Conservation (phyloP, 2,797 vertebrate species). For the Galago senegalensis region DNA sequence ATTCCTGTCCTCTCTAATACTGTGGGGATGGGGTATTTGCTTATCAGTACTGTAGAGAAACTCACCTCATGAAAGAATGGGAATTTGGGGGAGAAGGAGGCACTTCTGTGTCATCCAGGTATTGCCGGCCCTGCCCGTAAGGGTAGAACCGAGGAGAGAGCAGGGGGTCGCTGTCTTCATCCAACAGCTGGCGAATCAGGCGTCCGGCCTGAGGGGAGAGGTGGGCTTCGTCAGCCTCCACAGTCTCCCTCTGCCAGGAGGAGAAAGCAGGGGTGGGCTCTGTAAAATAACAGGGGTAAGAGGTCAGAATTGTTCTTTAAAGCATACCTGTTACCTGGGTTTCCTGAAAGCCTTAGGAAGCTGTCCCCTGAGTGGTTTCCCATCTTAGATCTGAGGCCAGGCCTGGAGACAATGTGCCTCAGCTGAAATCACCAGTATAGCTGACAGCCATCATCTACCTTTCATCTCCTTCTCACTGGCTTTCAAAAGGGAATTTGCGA, state of each 20-base stretch:
- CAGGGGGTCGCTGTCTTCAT: constrained; percentile 97
- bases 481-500: not conserved
- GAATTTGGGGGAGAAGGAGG: constrained; percentile 98
- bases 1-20: not conserved
- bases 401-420: not conserved
- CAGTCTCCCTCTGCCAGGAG: constrained; percentile 93
- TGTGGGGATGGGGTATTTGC: not conserved
- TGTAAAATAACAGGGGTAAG: constrained; percentile 81
- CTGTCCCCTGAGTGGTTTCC: not conserved
- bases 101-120: constrained; percentile 98
- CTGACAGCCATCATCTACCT: not conserved
- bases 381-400: not conserved
- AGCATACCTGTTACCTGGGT: not conserved
- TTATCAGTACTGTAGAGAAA: not conserved
- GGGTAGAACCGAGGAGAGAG: constrained; percentile 97
- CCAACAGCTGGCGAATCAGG: constrained; percentile 96
- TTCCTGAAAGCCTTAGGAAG: not conserved
- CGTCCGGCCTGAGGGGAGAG: constrained; percentile 95
- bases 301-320: not conserved
- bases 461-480: not conserved
- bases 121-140: constrained; percentile 96
- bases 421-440: not conserved
- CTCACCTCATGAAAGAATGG: constrained; percentile 97
- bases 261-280: constrained; percentile 94
- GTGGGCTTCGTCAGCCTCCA: constrained; percentile 94